Evolutionary conservation across 2,888 invertebrate species (phyloP), one percentile per base, ranked within the genome.

Genomic region (Dioctria rufipes): DNA sequence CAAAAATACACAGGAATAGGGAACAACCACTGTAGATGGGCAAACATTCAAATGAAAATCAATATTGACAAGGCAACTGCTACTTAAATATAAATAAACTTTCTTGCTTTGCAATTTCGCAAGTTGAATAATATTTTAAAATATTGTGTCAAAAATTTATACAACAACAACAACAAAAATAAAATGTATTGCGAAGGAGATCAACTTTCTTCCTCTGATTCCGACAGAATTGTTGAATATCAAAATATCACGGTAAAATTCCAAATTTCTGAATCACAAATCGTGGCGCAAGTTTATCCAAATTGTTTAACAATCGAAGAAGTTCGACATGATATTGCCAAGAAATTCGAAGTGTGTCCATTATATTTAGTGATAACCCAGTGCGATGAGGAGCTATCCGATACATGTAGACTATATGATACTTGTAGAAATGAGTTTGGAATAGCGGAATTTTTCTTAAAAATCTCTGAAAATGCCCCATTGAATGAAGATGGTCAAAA

Each of bases 261-360:
- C 83, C 85, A 85, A 67, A 85, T 89, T 43, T 84, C 86, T 5
- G 86, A 86, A 4, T 83, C 84, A 11, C 86, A 88, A 80, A 86
- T 87, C 42, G 86, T 89, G 37, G 89, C 89, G 4, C 88, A 88
- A 81, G 86, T 88, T 8, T 89, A 89, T 86, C 87, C 89, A 61
- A 88, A 87, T 82, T 85, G 85, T 61, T 90, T 91, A 86, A 91
- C 90, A 81, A 87, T 93, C 69, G 90, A 89, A 78, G 92, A 92
- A 84, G 90, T 93, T 61, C 93, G 92, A 86, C 90, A 90, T 84
- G 92, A 92, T 84, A 88, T 93, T 61, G 91, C 89, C 1, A 90
- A 90, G 2, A 89, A 92, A 61, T 93, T 93, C 85, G 89, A 90
- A 86, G 88, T 92, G 2, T 89, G 91, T 13, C 89, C 89, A 0